phyloP scores from a whole-genome alignment of 2,113 vertebrate genomes.

The Mirounga angustirostris region DNA sequence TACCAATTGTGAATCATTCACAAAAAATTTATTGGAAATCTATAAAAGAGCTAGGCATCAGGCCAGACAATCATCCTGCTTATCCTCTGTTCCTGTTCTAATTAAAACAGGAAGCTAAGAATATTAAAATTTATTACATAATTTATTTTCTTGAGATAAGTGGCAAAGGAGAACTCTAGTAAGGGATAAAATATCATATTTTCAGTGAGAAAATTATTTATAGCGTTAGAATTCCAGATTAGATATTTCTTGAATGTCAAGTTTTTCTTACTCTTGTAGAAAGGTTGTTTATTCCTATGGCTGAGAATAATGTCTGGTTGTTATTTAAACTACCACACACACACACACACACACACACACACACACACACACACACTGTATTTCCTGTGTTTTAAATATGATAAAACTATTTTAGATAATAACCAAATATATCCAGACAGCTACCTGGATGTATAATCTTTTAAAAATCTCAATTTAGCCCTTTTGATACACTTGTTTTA shows the following conservation, averaged over 20 bases:
- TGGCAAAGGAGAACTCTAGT: background rate
- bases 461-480: background rate
- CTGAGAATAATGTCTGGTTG: background rate
- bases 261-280: background rate
- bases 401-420: slow-evolving; percentile 21
- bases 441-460: background rate
- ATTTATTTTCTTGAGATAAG: slow-evolving; percentile 3
- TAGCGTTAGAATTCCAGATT: background rate
- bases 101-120: slow-evolving; percentile 12
- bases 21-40: background rate
- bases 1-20: background rate
- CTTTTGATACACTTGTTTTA: slow-evolving; percentile 52
- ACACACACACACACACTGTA: background rate
- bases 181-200: background rate
- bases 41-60: background rate
- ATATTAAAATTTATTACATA: background rate
- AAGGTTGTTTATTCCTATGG: background rate
- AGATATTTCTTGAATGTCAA: background rate
- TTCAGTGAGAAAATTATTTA: slow-evolving; percentile 40
- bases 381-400: slow-evolving; percentile 46
- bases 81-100: slow-evolving; percentile 7
- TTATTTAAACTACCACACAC: background rate
- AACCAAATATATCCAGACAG: background rate
- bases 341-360: background rate
- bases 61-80: background rate